A percentile compares a stretch with the other conserved stretches of the same genome.
phyloP scores from a whole-genome alignment of 1,140 invertebrate genomes.

The Mactra quadrangularis region DNA sequence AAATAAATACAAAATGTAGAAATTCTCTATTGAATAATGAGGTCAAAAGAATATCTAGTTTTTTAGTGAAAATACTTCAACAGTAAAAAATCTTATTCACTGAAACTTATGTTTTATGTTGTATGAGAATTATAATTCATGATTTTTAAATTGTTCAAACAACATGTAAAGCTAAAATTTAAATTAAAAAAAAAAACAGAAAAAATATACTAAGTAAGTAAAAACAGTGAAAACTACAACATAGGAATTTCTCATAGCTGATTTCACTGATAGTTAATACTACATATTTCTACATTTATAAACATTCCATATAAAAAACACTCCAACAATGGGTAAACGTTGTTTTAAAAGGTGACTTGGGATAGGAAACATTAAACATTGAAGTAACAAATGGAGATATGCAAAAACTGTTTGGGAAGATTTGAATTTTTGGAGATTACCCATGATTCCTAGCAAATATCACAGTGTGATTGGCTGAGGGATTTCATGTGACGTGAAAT shows the following conservation, averaged over 20 bases:
- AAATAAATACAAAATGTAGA: too few species aligned
- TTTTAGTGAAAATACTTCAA: too few species aligned
- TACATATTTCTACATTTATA: too few species aligned
- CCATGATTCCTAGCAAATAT: conserved; percentile 59
- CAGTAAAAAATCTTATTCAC: too few species aligned
- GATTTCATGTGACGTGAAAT: conserved; percentile 58
- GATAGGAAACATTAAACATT: not conserved
- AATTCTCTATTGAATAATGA: too few species aligned
- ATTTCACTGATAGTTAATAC: too few species aligned
- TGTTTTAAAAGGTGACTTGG: not conserved
- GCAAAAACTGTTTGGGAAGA: not conserved
- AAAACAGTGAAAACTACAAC: not conserved
- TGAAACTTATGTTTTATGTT: too few species aligned
- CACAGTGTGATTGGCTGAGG: conserved; percentile 60
- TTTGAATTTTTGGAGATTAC: conserved; percentile 21
- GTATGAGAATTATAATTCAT: too few species aligned
- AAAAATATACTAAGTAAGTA: not conserved
- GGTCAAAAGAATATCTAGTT: too few species aligned
- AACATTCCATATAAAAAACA: too few species aligned
- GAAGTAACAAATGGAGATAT: not conserved
- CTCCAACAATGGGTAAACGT: not conserved
- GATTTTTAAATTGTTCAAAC: too few species aligned
- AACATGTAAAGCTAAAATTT: not conserved
- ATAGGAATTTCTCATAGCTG: not conserved
- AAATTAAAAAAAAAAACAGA: not conserved